phyloP scores from a whole-genome alignment of 2,797 vertebrate species.

The Leptoclinus maculatus region DNA sequence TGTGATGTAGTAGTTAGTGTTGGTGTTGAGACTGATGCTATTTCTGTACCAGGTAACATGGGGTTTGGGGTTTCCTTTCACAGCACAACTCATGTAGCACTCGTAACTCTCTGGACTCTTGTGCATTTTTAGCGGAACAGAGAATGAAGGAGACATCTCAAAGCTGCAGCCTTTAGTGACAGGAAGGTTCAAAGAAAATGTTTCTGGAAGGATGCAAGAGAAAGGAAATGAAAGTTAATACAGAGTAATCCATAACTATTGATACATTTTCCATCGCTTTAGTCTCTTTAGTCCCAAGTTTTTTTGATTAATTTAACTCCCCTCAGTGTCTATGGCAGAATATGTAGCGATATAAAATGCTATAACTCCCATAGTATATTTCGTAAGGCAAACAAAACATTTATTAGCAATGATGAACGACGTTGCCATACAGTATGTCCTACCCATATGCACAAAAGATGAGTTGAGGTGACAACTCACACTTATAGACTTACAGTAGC shows the following conservation, averaged over 20 bases:
- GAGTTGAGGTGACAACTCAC: neutral
- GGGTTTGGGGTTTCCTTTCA: conserved; percentile 86
- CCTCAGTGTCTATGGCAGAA: neutral
- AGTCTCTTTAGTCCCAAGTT: neutral
- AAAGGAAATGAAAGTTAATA: neutral
- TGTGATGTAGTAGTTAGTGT: conserved; percentile 84
- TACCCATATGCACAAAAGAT: neutral
- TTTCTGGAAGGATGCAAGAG: conserved; percentile 52
- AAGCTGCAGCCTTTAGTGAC: conserved; percentile 74
- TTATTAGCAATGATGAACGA: neutral
- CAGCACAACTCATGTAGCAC: conserved; percentile 92
- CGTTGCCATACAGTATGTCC: neutral
- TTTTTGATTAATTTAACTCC: neutral
- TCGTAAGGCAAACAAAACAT: neutral
- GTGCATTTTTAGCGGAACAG: conserved; percentile 85
- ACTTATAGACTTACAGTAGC: no score
- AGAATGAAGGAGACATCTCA: conserved; percentile 83
- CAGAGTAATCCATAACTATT: neutral
- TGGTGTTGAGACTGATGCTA: conserved; percentile 83
- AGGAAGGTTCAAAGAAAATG: conserved; percentile 63
- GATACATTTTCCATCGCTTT: neutral
- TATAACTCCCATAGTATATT: neutral
- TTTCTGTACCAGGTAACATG: conserved; percentile 90
- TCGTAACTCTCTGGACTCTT: conserved; percentile 85
- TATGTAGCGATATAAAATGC: neutral